Evolutionary conservation across 2,888 invertebrate species (phyloP).

Genomic region (Cerastis rubricosa): DNA sequence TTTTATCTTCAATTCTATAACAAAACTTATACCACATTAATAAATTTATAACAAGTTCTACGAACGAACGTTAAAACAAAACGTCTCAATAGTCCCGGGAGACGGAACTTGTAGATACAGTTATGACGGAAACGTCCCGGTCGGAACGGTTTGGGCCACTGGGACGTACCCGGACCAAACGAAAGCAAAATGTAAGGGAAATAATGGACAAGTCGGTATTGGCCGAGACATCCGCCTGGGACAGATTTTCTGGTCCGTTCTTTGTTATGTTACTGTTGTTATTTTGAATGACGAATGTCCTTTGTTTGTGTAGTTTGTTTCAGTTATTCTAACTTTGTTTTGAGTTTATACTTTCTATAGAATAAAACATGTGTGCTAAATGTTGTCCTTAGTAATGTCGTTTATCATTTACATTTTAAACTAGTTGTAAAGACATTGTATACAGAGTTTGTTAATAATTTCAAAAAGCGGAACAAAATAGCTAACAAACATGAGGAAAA

Average conservation of each 20-base stretch:
- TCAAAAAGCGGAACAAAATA: neutral
- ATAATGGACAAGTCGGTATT: conserved; percentile 38
- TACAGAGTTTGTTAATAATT: neutral
- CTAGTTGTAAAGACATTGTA: neutral
- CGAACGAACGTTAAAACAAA: conserved; percentile 37
- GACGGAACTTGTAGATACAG: conserved; percentile 51
- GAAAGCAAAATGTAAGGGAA: conserved; percentile 36
- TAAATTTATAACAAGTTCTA: conserved; percentile 32
- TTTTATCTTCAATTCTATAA: neutral
- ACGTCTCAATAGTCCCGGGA: conserved; percentile 41
- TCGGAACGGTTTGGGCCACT: conserved; percentile 1
- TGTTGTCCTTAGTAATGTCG: neutral
- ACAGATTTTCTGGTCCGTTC: conserved; percentile 31
- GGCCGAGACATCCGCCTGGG: conserved; percentile 34
- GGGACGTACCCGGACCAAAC: conserved; percentile 29
- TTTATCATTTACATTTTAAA: neutral
- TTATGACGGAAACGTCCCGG: conserved; percentile 49
- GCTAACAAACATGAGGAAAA: neutral
- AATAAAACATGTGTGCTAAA: neutral
- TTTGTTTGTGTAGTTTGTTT: conserved; percentile 1
- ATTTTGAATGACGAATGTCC: conserved; percentile 27
- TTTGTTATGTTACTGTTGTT: conserved; percentile 32
- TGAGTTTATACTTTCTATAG: neutral
- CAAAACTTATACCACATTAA: neutral
- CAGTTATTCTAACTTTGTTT: neutral